Base-by-base conservation (phyloP, 2,888 invertebrate species). In the Plebejus anna region DNA sequence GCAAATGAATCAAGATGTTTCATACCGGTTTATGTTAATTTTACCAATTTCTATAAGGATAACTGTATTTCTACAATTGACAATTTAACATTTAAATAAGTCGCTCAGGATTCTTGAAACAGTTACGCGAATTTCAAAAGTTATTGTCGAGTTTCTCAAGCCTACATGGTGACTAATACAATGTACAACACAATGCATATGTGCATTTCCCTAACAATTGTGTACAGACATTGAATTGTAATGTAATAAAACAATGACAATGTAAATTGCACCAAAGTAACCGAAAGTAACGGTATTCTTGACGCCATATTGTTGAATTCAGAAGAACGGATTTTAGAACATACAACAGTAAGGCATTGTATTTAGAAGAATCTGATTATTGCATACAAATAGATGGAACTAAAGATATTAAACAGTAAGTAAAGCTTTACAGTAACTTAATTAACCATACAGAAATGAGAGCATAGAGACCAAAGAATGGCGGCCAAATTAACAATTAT, bases 1-100 rank as follows among this genome's bases (percentile, higher is more conserved):
- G n/a, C n/a, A n/a, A n/a, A n/a, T n/a, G n/a, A n/a, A n/a, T n/a
- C n/a, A 51, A 73, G 55, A 55, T 55, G 55, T 16, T 47, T 22
- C 42, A 28, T 73, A 73, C 73, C 73, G 73, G 55, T 73, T 73
- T 73, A 55, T 55, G 73, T 28, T 22, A 32, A 51, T 72, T 51
- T 51, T 22, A 72, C 13, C 71, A 38, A 42, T 22, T 72, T 72
- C 72, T 22, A 72, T 42, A 22, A 22, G 47, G 55, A 51, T 55
- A 51, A 51, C 51, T 28, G 51, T 73, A 73, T 32, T 36, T 59
- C 3, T 11, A 11, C 61, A 36, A 66, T 66, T 66, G 66, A 36
- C 66, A 61, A 61, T 61, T 66, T 32, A 66, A 36, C 66, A 66
- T 36, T 61, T 66, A 66, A 66, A 32, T 13, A 16, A 66, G 16